Percentiles rank a stretch among this genome's conserved stretches.
phyloP scores from a whole-genome alignment of 1,140 invertebrate species.

The Oedothorax gibbosus region DNA sequence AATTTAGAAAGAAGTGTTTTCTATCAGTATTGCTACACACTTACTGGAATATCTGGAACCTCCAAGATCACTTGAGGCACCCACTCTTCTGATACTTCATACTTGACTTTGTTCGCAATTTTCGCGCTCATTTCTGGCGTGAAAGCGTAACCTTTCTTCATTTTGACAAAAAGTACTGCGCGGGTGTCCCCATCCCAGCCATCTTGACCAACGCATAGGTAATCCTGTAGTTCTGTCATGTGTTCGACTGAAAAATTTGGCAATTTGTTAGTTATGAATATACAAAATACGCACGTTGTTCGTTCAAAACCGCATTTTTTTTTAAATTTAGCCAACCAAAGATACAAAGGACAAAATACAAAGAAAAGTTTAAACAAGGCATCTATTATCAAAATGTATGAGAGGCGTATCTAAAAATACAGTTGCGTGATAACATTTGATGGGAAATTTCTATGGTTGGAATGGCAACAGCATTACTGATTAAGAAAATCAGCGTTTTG shows the following conservation, averaged over 20 bases:
- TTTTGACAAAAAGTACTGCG: slow-evolving; percentile 70
- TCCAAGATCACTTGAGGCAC: slow-evolving; percentile 71
- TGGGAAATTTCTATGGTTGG: no score
- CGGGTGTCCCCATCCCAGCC: not conserved
- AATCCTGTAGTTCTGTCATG: slow-evolving; percentile 31
- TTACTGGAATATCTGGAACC: slow-evolving; percentile 72
- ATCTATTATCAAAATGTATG: no score
- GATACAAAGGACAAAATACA: no score
- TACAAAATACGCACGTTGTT: no score
- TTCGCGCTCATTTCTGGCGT: slow-evolving; percentile 67
- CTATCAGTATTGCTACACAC: slow-evolving; percentile 24
- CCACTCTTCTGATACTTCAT: slow-evolving; percentile 71
- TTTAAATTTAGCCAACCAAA: no score
- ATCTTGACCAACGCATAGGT: slow-evolving; percentile 25
- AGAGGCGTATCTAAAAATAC: no score
- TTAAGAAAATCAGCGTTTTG: no score
- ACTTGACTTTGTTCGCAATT: slow-evolving; percentile 69
- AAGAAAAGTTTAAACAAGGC: no score
- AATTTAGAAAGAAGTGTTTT: not conserved
- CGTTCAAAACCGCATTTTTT: no score
- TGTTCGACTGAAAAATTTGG: not conserved
- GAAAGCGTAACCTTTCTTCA: slow-evolving; percentile 68
- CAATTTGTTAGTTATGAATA: not conserved
- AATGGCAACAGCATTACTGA: no score
- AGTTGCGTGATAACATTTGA: no score